Conservation (phyloP, 1,140 invertebrate genomes). For the Bombus superbus region DNA sequence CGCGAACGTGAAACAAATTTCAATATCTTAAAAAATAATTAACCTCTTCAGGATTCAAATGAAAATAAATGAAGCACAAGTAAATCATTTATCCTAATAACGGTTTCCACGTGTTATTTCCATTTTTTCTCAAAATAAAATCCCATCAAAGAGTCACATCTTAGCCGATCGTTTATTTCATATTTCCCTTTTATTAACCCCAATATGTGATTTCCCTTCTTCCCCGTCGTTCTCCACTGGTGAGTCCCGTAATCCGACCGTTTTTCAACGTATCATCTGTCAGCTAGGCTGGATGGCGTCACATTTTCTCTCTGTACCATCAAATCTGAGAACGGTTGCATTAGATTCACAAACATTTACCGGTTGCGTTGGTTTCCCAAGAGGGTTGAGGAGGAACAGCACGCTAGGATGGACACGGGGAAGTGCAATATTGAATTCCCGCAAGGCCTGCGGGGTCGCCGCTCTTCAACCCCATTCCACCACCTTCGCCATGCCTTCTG, state of each 20-base stretch:
- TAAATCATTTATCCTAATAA: not conserved
- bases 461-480: not conserved
- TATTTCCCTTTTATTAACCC: slow-evolving; percentile 7
- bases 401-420: slow-evolving; percentile 53
- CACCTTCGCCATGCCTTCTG: slow-evolving; percentile 31
- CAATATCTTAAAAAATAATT: not conserved
- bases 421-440: slow-evolving; percentile 74
- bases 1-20: too few relatives aligned
- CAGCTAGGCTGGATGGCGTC: slow-evolving; percentile 19
- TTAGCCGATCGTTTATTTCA: not conserved
- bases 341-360: slow-evolving; percentile 71
- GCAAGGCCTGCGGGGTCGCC: slow-evolving; percentile 62
- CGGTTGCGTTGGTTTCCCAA: slow-evolving; percentile 57
- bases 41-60: not conserved
- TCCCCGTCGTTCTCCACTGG: not conserved
- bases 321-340: slow-evolving; percentile 68
- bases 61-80: not conserved
- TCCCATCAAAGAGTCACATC: too few relatives aligned
- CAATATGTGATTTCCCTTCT: not conserved
- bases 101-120: not conserved
- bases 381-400: slow-evolving; percentile 48
- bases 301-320: slow-evolving; percentile 56
- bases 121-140: not conserved
- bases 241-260: slow-evolving; percentile 16
- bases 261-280: slow-evolving; percentile 39